phyloP scores from a whole-genome alignment of 2,113 vertebrate species.

The Leptosomus discolor region DNA sequence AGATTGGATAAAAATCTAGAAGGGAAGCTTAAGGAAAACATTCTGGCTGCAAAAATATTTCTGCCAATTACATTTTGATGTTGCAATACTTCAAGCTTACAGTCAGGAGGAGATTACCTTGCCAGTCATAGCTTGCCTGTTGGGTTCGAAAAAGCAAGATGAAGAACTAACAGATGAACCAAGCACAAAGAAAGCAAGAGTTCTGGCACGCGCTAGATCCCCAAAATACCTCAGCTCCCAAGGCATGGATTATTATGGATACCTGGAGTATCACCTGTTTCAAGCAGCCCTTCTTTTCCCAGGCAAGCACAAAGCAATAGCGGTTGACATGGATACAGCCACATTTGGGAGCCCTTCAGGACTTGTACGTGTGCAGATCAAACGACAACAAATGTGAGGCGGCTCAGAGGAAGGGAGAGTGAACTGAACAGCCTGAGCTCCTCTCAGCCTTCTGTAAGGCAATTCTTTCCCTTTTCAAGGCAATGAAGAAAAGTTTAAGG shows the following conservation, averaged over 20 bases:
- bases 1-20: neutral
- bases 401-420: neutral
- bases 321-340: neutral
- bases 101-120: neutral
- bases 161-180: neutral
- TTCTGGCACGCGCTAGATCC: neutral
- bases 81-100: neutral
- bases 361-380: neutral
- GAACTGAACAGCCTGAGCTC: neutral
- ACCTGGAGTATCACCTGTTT: neutral
- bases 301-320: neutral
- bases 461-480: neutral
- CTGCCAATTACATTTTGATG: neutral
- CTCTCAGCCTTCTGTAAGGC: neutral
- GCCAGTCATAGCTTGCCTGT: neutral
- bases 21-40: neutral
- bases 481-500: neutral
- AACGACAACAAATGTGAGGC: neutral
- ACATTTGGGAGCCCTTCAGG: neutral
- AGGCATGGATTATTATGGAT: neutral
- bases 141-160: neutral
- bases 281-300: neutral
- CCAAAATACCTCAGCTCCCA: neutral
- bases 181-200: neutral
- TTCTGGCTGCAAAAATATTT: neutral